Percentiles rank a stretch among this genome's conserved stretches.
phyloP scores from a whole-genome alignment of 2,113 vertebrate genomes.

The Halcyon senegalensis region DNA sequence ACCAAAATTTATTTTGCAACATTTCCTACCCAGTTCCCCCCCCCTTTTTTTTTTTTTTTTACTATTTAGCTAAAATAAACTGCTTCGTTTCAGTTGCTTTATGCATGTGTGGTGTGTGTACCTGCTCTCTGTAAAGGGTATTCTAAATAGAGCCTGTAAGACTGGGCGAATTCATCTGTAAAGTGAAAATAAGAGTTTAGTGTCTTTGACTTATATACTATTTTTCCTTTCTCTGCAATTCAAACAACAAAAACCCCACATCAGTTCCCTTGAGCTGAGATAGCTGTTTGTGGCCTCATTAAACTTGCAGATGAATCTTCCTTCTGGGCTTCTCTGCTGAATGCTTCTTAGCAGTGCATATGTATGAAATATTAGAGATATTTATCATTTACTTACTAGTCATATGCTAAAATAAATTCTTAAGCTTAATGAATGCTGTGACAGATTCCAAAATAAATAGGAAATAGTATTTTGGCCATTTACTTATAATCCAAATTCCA shows the following conservation, averaged over 20 bases:
- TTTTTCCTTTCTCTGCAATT: not conserved
- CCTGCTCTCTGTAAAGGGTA: not conserved
- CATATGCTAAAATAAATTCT: not conserved
- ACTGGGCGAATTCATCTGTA: not conserved
- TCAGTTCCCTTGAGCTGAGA: not conserved
- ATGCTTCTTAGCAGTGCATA: not conserved
- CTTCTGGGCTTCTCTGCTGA: not conserved
- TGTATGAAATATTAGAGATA: not conserved
- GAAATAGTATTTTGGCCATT: not conserved
- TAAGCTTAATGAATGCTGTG: not conserved
- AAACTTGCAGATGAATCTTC: not conserved
- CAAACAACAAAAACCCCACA: not conserved
- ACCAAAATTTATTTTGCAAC: not conserved
- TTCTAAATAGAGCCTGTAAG: not conserved
- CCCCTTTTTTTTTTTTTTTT: not conserved
- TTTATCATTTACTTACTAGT: not conserved
- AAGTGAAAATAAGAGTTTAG: not conserved
- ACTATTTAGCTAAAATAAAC: not conserved
- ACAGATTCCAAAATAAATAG: not conserved
- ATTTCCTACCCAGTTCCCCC: not conserved
- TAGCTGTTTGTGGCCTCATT: not conserved
- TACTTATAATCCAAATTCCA: not conserved
- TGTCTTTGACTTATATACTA: fast-evolving
- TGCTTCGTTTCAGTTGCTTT: not conserved
- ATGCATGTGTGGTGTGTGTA: not conserved